Percentiles rank a stretch among this genome's conserved stretches.
Evolutionary conservation across 2,797 vertebrate species (phyloP).

Genomic region (Lophius americanus): DNA sequence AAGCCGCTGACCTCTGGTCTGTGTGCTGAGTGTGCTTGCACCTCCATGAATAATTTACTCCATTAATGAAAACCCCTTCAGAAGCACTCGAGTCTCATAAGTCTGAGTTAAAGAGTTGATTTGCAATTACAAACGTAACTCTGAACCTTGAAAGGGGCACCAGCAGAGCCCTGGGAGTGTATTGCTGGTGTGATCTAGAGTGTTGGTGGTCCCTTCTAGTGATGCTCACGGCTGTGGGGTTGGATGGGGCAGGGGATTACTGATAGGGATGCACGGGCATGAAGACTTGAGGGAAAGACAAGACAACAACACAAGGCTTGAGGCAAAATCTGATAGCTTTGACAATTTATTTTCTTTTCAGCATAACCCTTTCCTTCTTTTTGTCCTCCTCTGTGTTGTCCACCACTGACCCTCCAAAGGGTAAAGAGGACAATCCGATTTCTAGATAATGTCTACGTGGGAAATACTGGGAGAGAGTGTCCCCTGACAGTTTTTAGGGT

Average conservation of each 20-base stretch:
- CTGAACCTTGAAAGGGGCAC: constrained; percentile 51
- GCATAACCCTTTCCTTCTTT: neutral
- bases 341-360: neutral
- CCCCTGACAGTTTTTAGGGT: constrained; percentile 32
- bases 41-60: constrained; percentile 80
- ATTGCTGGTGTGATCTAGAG: constrained; percentile 30
- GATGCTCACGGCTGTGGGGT: constrained; percentile 25
- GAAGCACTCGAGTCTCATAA: constrained; percentile 74
- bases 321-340: constrained; percentile 30
- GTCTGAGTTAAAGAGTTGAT: constrained; percentile 82
- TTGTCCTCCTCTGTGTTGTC: constrained; percentile 1
- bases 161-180: constrained; percentile 52
- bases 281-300: constrained; percentile 21
- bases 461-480: neutral
- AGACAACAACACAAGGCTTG: constrained; percentile 41
- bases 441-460: constrained; percentile 44
- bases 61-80: constrained; percentile 79
- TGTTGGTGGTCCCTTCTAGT: constrained; percentile 42
- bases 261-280: constrained; percentile 6
- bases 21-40: constrained; percentile 57
- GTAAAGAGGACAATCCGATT: constrained; percentile 27
- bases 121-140: constrained; percentile 79
- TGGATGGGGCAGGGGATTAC: neutral
- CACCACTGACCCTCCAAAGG: constrained; percentile 14
- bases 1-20: constrained; percentile 61